Base-by-base conservation (phyloP, 2,113 vertebrate species). In the Axis porcinus region DNA sequence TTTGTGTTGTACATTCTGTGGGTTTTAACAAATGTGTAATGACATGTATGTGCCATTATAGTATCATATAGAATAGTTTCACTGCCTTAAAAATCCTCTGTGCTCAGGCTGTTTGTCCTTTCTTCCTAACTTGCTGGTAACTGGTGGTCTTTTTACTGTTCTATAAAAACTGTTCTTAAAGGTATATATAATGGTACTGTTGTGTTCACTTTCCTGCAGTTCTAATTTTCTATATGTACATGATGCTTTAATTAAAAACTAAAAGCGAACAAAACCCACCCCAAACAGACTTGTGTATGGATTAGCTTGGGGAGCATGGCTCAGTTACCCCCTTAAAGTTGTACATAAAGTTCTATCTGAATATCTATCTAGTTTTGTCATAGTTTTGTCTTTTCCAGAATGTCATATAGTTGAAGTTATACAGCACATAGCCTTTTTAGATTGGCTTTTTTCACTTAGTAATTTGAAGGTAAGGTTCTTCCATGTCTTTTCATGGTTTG, bases 211-310 rank as follows among this genome's bases (percentile, higher is more conserved):
- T 94, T 92, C 27, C 36, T 96, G 27, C 16, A 94, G 30, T 67
- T 92, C 1, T 92, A 23, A 23, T 79, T 78, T 88, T 83, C 50
- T 96, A 16, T 86, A 58, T 86, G 13, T 88, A 74, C 43, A 9
- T 93, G 85, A 60, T 85, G 36, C 25, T 50, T 97, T 86, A 94
- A 70, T 81, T 94, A 58, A 95, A 95, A 89, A 86, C 33, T 47
- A 7, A 88, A 95, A 57, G 40, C 12, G 40, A n/a, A 33, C 21
- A 17, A 54, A 23, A 70, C 27, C 11, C n/a, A 79, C 55, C 17
- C 11, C 5, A 89, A 52, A 13, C 33, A 74, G 28, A 91, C 28
- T 57, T 78, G n/a, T 33, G 0, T 88, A 28, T 91, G 23, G 8
- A 94, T 86, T 81, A 91, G 28, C 30, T 90, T 78, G 58, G 50